Evolutionary conservation across 2,888 invertebrate species (phyloP).

Genomic region (Anticlea derivata): DNA sequence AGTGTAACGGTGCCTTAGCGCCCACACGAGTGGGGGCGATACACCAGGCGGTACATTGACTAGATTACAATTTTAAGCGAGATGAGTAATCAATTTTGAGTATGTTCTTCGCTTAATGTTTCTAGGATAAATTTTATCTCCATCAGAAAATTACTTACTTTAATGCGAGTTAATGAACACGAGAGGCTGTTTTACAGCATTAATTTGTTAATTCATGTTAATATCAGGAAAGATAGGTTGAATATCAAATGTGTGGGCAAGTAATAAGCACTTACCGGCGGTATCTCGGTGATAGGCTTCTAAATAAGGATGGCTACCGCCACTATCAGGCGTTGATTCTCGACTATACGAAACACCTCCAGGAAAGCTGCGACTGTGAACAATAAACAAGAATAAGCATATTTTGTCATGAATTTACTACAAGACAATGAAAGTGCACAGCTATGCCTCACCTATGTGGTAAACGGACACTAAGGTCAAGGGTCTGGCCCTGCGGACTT

Average conservation of each 20-base stretch:
- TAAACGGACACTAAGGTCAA: slow-evolving; percentile 94
- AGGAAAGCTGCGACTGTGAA: slow-evolving; percentile 84
- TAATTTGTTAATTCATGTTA: slow-evolving; percentile 8
- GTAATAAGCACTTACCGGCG: slow-evolving; percentile 82
- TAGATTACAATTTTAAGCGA: slow-evolving; percentile 37
- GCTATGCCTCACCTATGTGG: slow-evolving; percentile 89
- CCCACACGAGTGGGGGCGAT: slow-evolving; percentile 15
- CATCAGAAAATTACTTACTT: slow-evolving; percentile 29
- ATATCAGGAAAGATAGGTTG: background rate
- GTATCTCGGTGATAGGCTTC: slow-evolving; percentile 93
- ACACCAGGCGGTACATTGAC: slow-evolving; percentile 32
- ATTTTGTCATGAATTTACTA: slow-evolving; percentile 11
- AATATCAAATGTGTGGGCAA: background rate
- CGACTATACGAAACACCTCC: slow-evolving; percentile 90
- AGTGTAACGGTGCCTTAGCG: slow-evolving; percentile 36
- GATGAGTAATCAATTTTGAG: slow-evolving; percentile 33
- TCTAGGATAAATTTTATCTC: slow-evolving; percentile 32
- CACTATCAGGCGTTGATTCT: slow-evolving; percentile 95
- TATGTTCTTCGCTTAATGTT: slow-evolving; percentile 25
- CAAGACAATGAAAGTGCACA: slow-evolving; percentile 7
- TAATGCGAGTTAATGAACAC: slow-evolving; percentile 21
- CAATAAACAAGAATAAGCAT: slow-evolving; percentile 40
- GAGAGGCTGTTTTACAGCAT: slow-evolving; percentile 14
- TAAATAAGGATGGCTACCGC: slow-evolving; percentile 92
- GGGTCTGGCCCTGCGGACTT: slow-evolving; percentile 95